phyloP scores from a whole-genome alignment of 2,113 vertebrate genomes.

The Damaliscus lunatus region DNA sequence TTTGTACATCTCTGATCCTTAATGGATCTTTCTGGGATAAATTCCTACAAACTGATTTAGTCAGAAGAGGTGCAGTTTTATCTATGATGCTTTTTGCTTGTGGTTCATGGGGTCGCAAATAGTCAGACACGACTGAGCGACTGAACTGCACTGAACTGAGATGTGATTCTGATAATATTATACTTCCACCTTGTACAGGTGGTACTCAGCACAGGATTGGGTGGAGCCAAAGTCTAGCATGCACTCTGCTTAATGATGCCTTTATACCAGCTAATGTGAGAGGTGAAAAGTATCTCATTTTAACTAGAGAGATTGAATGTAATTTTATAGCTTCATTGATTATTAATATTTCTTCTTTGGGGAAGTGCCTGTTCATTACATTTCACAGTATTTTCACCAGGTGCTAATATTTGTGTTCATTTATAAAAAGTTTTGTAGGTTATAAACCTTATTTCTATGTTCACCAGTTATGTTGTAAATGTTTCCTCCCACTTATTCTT shows the following conservation, averaged over 20 bases:
- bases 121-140: neutral
- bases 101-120: rapidly evolving
- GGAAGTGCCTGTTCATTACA: neutral
- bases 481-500: neutral
- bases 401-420: neutral
- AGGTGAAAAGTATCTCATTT: neutral
- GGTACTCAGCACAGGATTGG: neutral
- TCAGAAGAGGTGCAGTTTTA: neutral
- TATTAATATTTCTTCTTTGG: neutral
- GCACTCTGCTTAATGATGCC: neutral
- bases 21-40: neutral
- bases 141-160: neutral
- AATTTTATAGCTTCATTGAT: neutral
- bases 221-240: too few species aligned
- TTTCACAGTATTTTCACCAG: neutral
- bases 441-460: neutral
- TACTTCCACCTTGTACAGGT: neutral
- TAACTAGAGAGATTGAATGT: neutral
- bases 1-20: neutral
- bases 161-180: too few species aligned
- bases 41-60: neutral
- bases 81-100: neutral
- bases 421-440: neutral
- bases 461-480: neutral
- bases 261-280: neutral